These are phyloP conservation scores for Cremastinae sp. DNA, from an alignment of 2,888 invertebrate species.

Conservation along the genomic window DNA sequence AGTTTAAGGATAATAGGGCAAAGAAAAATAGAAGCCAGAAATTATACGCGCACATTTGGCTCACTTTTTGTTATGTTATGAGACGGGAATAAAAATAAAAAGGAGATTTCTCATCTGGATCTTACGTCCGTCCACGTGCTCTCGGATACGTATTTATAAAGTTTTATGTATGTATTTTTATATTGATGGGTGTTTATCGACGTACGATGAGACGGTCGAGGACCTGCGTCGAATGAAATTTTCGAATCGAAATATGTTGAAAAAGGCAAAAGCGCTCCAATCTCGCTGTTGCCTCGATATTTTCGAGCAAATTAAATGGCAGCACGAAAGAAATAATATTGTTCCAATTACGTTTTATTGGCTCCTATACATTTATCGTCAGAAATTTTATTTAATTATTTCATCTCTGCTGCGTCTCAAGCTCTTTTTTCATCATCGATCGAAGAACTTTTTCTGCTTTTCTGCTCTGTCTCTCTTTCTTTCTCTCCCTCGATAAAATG, in stretches of 20 bases:
- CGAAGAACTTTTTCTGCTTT: no score
- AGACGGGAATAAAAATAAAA: constrained; percentile 9
- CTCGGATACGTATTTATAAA: constrained; percentile 14
- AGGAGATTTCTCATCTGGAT: constrained; percentile 42
- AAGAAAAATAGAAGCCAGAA: constrained; percentile 51
- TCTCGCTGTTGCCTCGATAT: constrained; percentile 3
- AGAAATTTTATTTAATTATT: constrained; percentile 14
- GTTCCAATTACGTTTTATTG: constrained; percentile 34
- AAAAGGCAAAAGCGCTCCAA: constrained; percentile 34
- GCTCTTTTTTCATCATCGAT: constrained; percentile 10
- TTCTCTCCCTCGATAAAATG: constrained; percentile 4
- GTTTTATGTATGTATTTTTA: no score
- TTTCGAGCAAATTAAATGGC: constrained; percentile 29
- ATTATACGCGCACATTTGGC: constrained; percentile 15
- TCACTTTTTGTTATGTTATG: constrained; percentile 12
- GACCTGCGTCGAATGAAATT: constrained; percentile 24
- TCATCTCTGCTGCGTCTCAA: not conserved
- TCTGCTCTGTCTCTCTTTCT: no score
- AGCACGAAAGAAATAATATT: constrained; percentile 14
- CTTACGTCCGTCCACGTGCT: constrained; percentile 41
- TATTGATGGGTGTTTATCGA: constrained; percentile 8
- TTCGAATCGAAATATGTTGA: constrained; percentile 22
- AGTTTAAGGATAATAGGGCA: constrained; percentile 55
- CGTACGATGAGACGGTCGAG: constrained; percentile 29
- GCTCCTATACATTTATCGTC: constrained; percentile 20